A percentile compares a stretch with the other conserved stretches of the same genome.
These are phyloP conservation scores for Lindbergichthys nudifrons DNA, from an alignment of 2,797 vertebrate genomes.

Conservation along the genomic window DNA sequence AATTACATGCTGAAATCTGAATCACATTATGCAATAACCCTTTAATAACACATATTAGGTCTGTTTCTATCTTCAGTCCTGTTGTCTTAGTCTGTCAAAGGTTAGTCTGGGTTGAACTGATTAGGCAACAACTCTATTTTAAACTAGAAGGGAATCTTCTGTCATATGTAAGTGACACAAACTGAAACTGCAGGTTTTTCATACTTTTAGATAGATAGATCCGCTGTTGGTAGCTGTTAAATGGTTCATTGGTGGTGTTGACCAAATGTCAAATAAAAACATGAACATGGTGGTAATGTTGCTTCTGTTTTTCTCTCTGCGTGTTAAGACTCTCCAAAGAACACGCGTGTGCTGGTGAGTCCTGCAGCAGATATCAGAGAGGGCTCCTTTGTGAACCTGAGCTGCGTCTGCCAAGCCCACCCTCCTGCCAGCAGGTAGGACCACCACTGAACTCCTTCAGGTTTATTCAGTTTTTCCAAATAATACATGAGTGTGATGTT, in stretches of 20 bases:
- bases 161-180: slow-evolving; percentile 26
- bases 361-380: slow-evolving; percentile 83
- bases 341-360: slow-evolving; percentile 75
- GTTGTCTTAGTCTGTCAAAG: slow-evolving; percentile 17
- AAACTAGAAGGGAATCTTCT: neutral
- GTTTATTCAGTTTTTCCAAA: neutral
- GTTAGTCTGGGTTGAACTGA: slow-evolving; percentile 26
- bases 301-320: neutral
- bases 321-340: slow-evolving; percentile 81
- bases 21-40: neutral
- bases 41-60: neutral
- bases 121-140: slow-evolving; percentile 28
- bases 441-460: neutral
- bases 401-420: slow-evolving; percentile 77
- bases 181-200: slow-evolving; percentile 4
- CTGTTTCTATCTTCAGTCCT: neutral
- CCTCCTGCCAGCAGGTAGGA: slow-evolving; percentile 77
- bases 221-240: neutral
- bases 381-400: slow-evolving; percentile 79
- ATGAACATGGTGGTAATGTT: neutral
- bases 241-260: neutral
- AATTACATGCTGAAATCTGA: neutral
- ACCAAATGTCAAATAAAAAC: neutral
- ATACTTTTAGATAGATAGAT: neutral
- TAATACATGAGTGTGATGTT: neutral